Evolutionary conservation across 2,888 invertebrate genomes (phyloP).

Genomic region (Pandemis cinnamomeana): DNA sequence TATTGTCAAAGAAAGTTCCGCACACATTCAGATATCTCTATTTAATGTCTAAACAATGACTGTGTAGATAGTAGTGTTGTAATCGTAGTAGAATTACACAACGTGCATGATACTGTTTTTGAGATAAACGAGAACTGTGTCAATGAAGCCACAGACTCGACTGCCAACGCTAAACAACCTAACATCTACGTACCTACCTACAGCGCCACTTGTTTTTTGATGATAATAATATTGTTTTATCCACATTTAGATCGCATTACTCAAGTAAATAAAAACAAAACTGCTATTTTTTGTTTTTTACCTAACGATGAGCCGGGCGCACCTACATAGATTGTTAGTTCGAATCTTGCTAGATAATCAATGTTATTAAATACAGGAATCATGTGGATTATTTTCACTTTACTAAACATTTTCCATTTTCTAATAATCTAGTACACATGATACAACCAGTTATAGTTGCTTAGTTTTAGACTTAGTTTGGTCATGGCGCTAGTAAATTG

Average conservation of each 20-base stretch:
- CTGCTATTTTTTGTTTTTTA: background rate
- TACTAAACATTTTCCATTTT: no score
- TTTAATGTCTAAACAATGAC: conserved; percentile 42
- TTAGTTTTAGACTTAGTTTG: no score
- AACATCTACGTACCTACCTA: background rate
- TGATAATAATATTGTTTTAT: conserved; percentile 1
- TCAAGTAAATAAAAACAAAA: background rate
- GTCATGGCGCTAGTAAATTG: no score
- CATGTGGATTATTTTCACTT: no score
- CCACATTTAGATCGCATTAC: background rate
- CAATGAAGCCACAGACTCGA: conserved; percentile 56
- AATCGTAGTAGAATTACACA: conserved; percentile 55
- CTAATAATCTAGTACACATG: no score
- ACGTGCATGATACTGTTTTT: conserved; percentile 50
- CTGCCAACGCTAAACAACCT: conserved; percentile 7
- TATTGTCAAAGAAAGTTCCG: conserved; percentile 39
- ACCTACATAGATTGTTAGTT: background rate
- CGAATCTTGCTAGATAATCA: background rate
- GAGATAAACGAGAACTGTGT: conserved; percentile 64
- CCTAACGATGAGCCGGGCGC: background rate
- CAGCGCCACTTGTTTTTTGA: background rate
- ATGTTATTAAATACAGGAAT: no score
- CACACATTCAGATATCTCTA: conserved; percentile 35
- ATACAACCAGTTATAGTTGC: no score
- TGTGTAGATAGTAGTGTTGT: conserved; percentile 38